Evolutionary conservation across 1,140 invertebrate genomes (phyloP).

Genomic region (Druon quercuslanigerum): DNA sequence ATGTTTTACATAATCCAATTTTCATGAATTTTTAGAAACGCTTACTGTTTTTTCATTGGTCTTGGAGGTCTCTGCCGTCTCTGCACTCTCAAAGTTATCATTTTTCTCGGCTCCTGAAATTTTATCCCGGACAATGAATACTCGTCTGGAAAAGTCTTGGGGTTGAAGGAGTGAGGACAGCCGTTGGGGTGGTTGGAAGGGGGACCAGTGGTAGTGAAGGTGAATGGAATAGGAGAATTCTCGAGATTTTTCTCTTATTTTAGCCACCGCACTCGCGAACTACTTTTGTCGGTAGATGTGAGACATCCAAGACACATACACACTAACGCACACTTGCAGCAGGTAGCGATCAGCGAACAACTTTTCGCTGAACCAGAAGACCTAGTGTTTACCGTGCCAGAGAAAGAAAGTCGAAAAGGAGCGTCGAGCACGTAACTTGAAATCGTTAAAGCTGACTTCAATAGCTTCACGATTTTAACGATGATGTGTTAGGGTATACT

Average conservation of each 20-base stretch:
- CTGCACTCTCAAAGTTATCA: background rate
- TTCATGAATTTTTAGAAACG: background rate
- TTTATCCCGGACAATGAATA: conserved; percentile 52
- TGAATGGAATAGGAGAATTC: conserved; percentile 37
- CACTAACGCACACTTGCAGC: background rate
- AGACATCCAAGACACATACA: conserved; percentile 11
- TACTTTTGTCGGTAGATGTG: conserved; percentile 12
- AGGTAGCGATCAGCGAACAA: conserved; percentile 3
- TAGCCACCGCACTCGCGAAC: conserved; percentile 20
- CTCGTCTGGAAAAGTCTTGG: conserved; percentile 35
- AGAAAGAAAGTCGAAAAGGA: background rate
- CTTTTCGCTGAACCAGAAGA: conserved; percentile 26
- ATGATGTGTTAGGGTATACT: conserved; percentile 2
- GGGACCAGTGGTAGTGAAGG: background rate
- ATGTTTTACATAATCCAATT: background rate
- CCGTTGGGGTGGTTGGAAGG: background rate
- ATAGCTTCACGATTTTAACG: conserved; percentile 36
- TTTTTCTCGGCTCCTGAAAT: conserved; percentile 26
- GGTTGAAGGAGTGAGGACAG: conserved; percentile 31
- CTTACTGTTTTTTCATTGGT: background rate
- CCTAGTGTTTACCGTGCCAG: background rate
- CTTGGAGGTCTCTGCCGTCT: background rate
- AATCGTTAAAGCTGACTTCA: conserved; percentile 38
- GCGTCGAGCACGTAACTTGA: conserved; percentile 33
- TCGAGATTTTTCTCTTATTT: conserved; percentile 30